These are phyloP conservation scores for Dexiosoma caninum DNA, from an alignment of 2,888 invertebrate species.

Conservation along the genomic window DNA sequence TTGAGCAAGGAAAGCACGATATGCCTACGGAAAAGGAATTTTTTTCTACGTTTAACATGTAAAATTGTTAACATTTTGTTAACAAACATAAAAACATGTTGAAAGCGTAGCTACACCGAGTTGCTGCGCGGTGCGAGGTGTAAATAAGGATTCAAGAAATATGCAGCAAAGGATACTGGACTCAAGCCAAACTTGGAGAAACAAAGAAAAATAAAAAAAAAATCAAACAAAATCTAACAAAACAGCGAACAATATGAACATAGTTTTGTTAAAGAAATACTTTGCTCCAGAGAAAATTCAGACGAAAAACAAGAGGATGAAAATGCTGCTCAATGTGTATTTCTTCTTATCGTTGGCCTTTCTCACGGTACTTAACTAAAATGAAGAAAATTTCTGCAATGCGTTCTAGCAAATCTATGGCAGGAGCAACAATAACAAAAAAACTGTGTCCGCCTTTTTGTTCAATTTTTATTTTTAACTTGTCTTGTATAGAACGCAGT, in stretches of 20 bases:
- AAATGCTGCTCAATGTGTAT: too few relatives aligned
- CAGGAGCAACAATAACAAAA: too few relatives aligned
- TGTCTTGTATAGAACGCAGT: conserved; percentile 36
- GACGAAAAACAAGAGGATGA: background rate
- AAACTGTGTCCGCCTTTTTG: too few relatives aligned
- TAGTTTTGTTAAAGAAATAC: conserved; percentile 41
- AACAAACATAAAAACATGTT: conserved; percentile 50
- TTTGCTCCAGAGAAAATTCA: conserved; percentile 33
- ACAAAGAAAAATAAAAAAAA: background rate
- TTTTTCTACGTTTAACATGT: background rate
- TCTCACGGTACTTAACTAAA: conserved; percentile 32
- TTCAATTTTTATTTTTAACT: conserved; percentile 14
- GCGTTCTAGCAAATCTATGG: background rate
- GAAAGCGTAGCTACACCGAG: background rate
- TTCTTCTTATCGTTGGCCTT: too few relatives aligned
- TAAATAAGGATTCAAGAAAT: conserved; percentile 13
- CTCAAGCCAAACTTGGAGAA: conserved; percentile 46
- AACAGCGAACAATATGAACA: conserved; percentile 39
- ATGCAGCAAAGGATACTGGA: conserved; percentile 45
- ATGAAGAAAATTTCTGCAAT: conserved; percentile 24
- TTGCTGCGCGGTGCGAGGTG: background rate
- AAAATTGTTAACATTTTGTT: conserved; percentile 49
- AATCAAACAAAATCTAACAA: background rate
- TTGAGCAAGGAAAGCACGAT: conserved; percentile 40
- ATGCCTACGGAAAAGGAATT: conserved; percentile 29